These are phyloP conservation scores for Platyrinchus mystaceus DNA, from an alignment of 2,797 vertebrate genomes.

Conservation along the genomic window DNA sequence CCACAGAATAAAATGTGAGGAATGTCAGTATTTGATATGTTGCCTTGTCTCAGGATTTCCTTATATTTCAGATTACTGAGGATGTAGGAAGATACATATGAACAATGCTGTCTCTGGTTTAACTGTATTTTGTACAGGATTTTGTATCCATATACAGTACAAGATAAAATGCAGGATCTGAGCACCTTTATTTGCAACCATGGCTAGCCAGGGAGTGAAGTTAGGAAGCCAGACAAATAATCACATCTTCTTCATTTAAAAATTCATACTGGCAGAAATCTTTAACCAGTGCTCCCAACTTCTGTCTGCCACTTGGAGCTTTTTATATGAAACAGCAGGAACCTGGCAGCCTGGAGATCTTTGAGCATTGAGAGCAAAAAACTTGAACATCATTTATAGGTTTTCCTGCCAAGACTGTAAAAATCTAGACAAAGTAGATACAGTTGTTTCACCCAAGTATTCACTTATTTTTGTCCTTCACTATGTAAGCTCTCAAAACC, in stretches of 20 bases:
- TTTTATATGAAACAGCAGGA: constrained; percentile 66
- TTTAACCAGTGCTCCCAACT: constrained; percentile 58
- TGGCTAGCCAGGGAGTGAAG: background rate
- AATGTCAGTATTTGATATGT: background rate
- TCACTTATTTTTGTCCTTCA: constrained; percentile 19
- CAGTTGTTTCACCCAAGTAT: constrained; percentile 26
- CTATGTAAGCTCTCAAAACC: constrained; percentile 5
- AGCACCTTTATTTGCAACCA: background rate
- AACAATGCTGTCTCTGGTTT: background rate
- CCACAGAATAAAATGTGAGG: background rate
- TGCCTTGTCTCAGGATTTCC: background rate
- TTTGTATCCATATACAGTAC: background rate
- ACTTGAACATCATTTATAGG: constrained; percentile 50
- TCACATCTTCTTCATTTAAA: constrained; percentile 56
- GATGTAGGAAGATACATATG: background rate
- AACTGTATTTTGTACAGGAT: background rate
- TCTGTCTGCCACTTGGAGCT: constrained; percentile 56
- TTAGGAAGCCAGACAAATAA: constrained; percentile 31
- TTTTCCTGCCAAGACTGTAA: constrained; percentile 55
- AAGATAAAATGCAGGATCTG: background rate
- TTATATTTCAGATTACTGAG: background rate
- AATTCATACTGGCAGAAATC: constrained; percentile 57
- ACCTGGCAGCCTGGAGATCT: constrained; percentile 52
- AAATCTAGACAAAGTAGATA: constrained; percentile 50
- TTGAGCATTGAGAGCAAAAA: background rate